Evolutionary conservation across 2,113 vertebrate genomes (phyloP).

Genomic region (Planiliza haematocheilus): DNA sequence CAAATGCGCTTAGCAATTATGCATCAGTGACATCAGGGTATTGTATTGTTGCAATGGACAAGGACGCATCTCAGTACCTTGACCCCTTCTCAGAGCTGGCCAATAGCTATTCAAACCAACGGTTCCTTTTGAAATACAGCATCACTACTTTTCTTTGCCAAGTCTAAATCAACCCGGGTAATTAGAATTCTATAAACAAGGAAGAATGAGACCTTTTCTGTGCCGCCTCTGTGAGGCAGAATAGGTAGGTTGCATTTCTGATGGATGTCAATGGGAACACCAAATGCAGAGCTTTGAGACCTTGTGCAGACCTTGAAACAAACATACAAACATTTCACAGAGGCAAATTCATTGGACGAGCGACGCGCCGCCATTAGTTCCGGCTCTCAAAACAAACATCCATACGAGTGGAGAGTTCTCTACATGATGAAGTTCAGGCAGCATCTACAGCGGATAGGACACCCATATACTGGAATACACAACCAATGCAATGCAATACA

Average conservation of each 20-base stretch:
- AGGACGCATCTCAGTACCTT: slow-evolving; percentile 72
- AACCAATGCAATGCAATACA: slow-evolving; percentile 20
- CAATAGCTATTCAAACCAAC: slow-evolving; percentile 69
- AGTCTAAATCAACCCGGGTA: slow-evolving; percentile 69
- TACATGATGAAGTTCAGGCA: slow-evolving; percentile 4
- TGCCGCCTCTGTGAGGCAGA: slow-evolving; percentile 37
- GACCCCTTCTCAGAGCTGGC: slow-evolving; percentile 63
- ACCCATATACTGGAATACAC: slow-evolving; percentile 1
- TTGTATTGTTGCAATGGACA: slow-evolving; percentile 61
- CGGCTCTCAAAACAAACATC: slow-evolving; percentile 40
- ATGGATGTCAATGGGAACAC: slow-evolving; percentile 66
- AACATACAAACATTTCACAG: slow-evolving; percentile 53
- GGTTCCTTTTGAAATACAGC: slow-evolving; percentile 63
- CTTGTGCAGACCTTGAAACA: slow-evolving; percentile 59
- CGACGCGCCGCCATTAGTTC: slow-evolving; percentile 26
- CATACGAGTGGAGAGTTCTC: neutral
- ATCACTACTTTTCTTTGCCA: slow-evolving; percentile 67
- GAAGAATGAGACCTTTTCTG: slow-evolving; percentile 67
- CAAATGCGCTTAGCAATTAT: slow-evolving; percentile 67
- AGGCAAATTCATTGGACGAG: slow-evolving; percentile 44
- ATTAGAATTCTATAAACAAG: slow-evolving; percentile 76
- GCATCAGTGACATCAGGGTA: slow-evolving; percentile 54
- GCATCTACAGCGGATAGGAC: slow-evolving; percentile 6
- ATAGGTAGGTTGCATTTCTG: slow-evolving; percentile 49
- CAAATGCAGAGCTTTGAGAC: slow-evolving; percentile 48